phyloP scores from a whole-genome alignment of 2,888 invertebrate species.

The Rosalia funebris region DNA sequence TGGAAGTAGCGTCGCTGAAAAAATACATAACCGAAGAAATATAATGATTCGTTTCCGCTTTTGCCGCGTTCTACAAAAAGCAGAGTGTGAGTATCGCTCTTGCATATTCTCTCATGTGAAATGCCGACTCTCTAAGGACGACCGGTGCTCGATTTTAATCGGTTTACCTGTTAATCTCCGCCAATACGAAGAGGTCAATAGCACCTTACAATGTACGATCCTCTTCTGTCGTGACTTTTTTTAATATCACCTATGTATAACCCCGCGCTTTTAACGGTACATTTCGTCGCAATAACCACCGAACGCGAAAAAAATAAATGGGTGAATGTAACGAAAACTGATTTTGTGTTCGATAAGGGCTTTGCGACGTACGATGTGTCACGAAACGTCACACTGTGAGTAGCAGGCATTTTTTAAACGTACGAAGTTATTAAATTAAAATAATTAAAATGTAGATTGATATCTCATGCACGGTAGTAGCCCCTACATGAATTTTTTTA shows the following conservation, averaged over 20 bases:
- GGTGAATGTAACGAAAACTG: constrained; percentile 4
- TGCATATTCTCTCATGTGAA: constrained; percentile 48
- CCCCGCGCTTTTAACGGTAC: constrained; percentile 41
- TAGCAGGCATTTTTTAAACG: constrained; percentile 3
- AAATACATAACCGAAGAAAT: too few relatives aligned
- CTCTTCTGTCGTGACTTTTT: constrained; percentile 54
- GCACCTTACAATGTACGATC: constrained; percentile 57
- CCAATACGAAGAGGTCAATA: constrained; percentile 59
- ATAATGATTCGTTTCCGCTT: too few relatives aligned
- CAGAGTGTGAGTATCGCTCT: constrained; percentile 47
- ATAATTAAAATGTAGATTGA: not conserved
- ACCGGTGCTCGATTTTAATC: constrained; percentile 60
- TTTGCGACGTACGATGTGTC: not conserved
- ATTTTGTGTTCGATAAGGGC: constrained; percentile 15
- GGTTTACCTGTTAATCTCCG: constrained; percentile 62
- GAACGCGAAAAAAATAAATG: constrained; percentile 9
- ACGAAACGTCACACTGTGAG: constrained; percentile 16
- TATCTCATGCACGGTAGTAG: not conserved
- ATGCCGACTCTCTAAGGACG: constrained; percentile 49
- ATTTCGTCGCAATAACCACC: constrained; percentile 19
- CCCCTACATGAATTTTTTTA: too few relatives aligned
- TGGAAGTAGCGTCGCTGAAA: too few relatives aligned
- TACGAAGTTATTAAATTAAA: constrained; percentile 2
- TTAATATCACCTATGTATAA: constrained; percentile 45
- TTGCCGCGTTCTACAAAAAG: not conserved